Evolutionary conservation across 2,797 vertebrate genomes (phyloP), one percentile per base, ranked within the genome.

Genomic region (Tinamus major): DNA sequence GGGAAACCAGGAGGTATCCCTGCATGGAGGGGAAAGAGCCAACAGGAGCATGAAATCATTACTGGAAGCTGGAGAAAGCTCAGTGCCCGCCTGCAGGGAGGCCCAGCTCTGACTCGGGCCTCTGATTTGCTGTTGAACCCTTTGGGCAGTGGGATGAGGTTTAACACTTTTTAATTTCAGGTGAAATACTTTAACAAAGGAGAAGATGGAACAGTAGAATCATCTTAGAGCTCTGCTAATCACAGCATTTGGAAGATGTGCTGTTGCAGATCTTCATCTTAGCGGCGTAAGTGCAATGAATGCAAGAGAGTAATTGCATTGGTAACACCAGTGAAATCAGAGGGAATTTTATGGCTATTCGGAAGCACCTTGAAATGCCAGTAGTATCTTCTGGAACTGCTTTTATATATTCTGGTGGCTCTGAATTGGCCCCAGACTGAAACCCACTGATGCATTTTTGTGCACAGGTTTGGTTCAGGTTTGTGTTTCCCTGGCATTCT

Each of bases 271-370:
- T 67, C 39, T 14, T 4, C 33, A 53, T 78, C 72, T 74, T 26
- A 4, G 12, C 2, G 0, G 5, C 1, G 6, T 33, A 27, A 78
- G 37, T 10, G 37, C 37, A 13, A 1, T 0, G 31, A 33, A 0
- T 10, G 55, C 67, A n/a, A 35, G 23, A 59, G n/a, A 42, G 53
- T 37, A 26, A 37, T 39, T 67, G 49, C 64, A 8, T 37, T 27
- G 48, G 21, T 24, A 5, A 44, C 59, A 26, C 6, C 80, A 15
- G 67, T 31, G 49, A 27, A 5, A 0, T 2, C 27, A 18, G 19
- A 71, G n/a, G 48, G 56, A 31, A 14, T 55, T 58, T 58, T 3
- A 8, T 0, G 1, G 64, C 9, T 29, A 3, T 46, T 56, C 11
- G 17, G 63, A 26, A 16, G 2, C 56, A n/a, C 65, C 51, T 51